Percentiles rank a stretch among this genome's conserved stretches.
phyloP scores from a whole-genome alignment of 2,113 vertebrate species.

The Stegostoma tigrinum region DNA sequence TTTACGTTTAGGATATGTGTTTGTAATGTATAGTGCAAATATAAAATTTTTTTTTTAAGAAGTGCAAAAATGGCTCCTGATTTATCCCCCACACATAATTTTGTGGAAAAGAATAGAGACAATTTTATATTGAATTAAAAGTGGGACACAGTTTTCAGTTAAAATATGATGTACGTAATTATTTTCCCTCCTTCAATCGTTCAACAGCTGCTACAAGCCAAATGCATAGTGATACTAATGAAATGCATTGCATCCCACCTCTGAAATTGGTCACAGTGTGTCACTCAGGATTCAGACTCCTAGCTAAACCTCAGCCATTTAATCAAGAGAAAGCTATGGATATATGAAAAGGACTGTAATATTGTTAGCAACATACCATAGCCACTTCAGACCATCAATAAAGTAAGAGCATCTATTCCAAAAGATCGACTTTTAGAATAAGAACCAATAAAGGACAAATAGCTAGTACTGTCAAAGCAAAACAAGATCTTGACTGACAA shows the following conservation, averaged over 20 bases:
- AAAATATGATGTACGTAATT: neutral
- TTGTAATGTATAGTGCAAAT: too few relatives aligned
- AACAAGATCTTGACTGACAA: neutral
- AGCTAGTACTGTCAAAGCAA: neutral
- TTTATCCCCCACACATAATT: too few relatives aligned
- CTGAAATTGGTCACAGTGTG: neutral
- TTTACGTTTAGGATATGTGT: too few relatives aligned
- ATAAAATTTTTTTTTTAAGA: too few relatives aligned
- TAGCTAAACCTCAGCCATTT: neutral
- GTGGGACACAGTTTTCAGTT: neutral
- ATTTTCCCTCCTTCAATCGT: too few relatives aligned
- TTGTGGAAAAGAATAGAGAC: neutral
- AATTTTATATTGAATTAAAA: neutral
- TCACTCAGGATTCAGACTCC: neutral
- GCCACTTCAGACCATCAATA: neutral
- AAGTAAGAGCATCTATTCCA: neutral
- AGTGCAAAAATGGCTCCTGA: too few relatives aligned
- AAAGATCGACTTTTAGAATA: neutral
- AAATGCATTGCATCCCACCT: neutral
- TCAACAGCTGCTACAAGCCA: too few relatives aligned
- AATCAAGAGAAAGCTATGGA: neutral
- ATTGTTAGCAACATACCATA: neutral
- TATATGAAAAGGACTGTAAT: neutral
- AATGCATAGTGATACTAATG: too few relatives aligned
- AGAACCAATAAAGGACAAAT: neutral